Conservation (phyloP, 2,113 vertebrate species). For the Macquaria ambigua region DNA sequence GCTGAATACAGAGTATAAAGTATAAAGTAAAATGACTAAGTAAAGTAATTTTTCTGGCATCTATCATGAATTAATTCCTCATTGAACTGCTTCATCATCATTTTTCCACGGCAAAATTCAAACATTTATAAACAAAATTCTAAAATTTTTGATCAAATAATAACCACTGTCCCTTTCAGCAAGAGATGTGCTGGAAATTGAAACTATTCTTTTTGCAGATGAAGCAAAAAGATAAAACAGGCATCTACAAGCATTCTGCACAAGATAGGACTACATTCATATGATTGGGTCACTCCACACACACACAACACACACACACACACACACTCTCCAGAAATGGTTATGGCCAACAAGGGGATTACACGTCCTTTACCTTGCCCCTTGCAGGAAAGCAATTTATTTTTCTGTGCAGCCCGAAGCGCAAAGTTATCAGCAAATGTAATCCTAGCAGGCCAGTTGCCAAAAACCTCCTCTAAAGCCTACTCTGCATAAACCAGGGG, state of each 20-base stretch:
- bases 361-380: constrained; percentile 65
- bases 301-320: constrained; percentile 11
- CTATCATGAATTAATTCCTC: neutral
- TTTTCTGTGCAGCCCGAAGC: constrained; percentile 55
- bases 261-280: constrained; percentile 13
- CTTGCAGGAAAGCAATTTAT: constrained; percentile 74
- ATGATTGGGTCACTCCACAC: constrained; percentile 4
- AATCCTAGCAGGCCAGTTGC: constrained; percentile 64
- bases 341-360: constrained; percentile 66
- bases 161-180: neutral
- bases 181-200: neutral
- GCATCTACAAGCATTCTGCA: neutral
- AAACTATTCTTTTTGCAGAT: neutral
- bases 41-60: neutral
- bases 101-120: neutral
- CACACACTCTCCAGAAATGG: constrained; percentile 6
- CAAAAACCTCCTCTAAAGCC: constrained; percentile 53
- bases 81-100: neutral
- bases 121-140: neutral
- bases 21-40: neutral
- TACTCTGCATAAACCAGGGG: constrained; percentile 52
- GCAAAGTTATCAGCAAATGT: constrained; percentile 66
- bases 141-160: neutral
- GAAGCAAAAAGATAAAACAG: constrained; percentile 8
- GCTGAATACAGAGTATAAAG: neutral